phyloP scores from a whole-genome alignment of 1,140 invertebrate species.

The Pristionchus pacificus region DNA sequence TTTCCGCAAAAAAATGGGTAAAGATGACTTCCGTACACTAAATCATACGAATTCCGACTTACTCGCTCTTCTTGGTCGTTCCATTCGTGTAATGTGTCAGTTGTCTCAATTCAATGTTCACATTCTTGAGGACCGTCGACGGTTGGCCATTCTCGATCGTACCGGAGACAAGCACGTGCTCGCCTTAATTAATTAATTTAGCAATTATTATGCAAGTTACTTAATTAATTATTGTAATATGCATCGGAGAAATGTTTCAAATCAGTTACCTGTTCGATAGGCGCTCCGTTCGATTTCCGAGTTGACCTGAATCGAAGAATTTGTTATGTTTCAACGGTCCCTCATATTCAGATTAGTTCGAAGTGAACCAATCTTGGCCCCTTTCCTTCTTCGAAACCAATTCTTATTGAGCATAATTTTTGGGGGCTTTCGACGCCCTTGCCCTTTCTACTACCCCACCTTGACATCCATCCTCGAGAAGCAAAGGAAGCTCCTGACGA shows the following conservation, averaged over 20 bases:
- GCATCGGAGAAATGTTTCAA: too few relatives aligned
- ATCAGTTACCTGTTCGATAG: background rate
- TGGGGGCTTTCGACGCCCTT: too few relatives aligned
- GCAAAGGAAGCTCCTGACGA: background rate
- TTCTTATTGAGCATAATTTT: too few relatives aligned
- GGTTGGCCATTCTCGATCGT: background rate
- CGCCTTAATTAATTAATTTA: too few relatives aligned
- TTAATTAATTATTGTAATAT: too few relatives aligned
- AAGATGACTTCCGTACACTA: background rate
- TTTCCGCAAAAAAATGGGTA: background rate
- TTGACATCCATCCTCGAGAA: background rate
- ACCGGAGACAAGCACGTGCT: background rate
- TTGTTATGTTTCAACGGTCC: too few relatives aligned
- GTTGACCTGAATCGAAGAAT: background rate
- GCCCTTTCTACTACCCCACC: too few relatives aligned
- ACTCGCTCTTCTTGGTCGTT: background rate
- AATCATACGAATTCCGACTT: background rate
- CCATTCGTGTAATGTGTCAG: background rate
- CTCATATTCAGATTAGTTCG: too few relatives aligned
- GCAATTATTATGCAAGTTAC: too few relatives aligned
- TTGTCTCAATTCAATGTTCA: background rate
- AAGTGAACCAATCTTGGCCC: too few relatives aligned
- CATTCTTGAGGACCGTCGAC: background rate
- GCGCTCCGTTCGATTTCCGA: background rate
- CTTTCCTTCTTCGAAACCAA: too few relatives aligned